phyloP scores from a whole-genome alignment of 2,797 vertebrate genomes.

The Pogonophryne albipinna region DNA sequence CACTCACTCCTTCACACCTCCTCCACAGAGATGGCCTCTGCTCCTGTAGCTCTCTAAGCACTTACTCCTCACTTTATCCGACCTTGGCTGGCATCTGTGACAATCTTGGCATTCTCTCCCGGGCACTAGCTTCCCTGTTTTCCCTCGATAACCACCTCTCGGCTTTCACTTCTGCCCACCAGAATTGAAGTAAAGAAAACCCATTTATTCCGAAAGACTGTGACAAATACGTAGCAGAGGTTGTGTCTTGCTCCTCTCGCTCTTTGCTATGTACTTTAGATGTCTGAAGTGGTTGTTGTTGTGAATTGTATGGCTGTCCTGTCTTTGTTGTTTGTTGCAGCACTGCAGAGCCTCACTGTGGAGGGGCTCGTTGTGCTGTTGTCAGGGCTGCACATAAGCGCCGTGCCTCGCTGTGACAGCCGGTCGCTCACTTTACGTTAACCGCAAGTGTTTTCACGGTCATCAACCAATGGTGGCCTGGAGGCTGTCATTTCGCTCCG shows the following conservation, averaged over 20 bases:
- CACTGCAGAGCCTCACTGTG: slow-evolving; percentile 65
- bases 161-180: slow-evolving; percentile 47
- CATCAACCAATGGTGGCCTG: slow-evolving; percentile 83
- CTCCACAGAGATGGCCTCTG: slow-evolving; percentile 72
- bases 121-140: slow-evolving; percentile 32
- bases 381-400: slow-evolving; percentile 69
- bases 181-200: slow-evolving; percentile 63
- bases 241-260: slow-evolving; percentile 52
- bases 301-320: slow-evolving; percentile 48
- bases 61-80: slow-evolving; percentile 79
- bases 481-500: slow-evolving; percentile 81
- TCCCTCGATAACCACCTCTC: slow-evolving; percentile 41
- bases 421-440: slow-evolving; percentile 81
- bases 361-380: slow-evolving; percentile 69
- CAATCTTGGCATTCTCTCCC: slow-evolving; percentile 60
- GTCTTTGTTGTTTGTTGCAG: slow-evolving; percentile 69
- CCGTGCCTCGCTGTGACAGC: slow-evolving; percentile 75
- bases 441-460: slow-evolving; percentile 84
- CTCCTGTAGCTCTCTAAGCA: slow-evolving; percentile 72
- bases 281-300: slow-evolving; percentile 63
- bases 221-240: slow-evolving; percentile 64
- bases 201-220: slow-evolving; percentile 61
- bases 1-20: slow-evolving; percentile 73
- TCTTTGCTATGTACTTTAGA: slow-evolving; percentile 54
- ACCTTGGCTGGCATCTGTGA: slow-evolving; percentile 76